These are phyloP conservation scores for Apamea monoglypha DNA, from an alignment of 2,888 invertebrate genomes.

Conservation along the genomic window DNA sequence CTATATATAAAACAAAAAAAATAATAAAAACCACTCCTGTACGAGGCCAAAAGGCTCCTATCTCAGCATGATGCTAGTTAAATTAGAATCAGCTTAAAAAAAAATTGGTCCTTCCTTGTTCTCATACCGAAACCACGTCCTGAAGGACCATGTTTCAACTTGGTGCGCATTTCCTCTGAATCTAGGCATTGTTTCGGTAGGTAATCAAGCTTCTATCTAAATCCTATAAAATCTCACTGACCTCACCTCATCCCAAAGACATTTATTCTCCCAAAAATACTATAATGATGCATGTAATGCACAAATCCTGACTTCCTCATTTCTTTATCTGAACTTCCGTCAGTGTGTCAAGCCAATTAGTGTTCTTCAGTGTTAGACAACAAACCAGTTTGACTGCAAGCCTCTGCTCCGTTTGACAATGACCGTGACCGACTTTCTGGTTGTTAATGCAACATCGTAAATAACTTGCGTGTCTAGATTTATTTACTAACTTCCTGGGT, in stretches of 20 bases:
- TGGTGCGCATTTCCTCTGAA: neutral
- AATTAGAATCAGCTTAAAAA: neutral
- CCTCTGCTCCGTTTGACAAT: conserved; percentile 47
- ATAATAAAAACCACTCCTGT: too few species aligned
- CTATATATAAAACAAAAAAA: too few species aligned
- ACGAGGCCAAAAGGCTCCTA: neutral
- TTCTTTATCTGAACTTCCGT: conserved; percentile 38
- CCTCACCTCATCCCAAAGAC: neutral
- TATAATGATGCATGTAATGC: conserved; percentile 12
- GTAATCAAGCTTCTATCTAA: neutral
- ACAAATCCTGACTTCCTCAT: conserved; percentile 33
- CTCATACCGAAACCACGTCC: neutral
- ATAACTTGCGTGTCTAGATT: conserved; percentile 14
- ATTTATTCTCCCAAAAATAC: conserved; percentile 12
- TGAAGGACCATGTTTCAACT: neutral
- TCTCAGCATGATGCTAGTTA: neutral
- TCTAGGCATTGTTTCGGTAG: neutral
- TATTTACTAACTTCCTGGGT: conserved; percentile 33
- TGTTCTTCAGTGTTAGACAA: conserved; percentile 11
- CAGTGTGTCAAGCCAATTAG: conserved; percentile 4
- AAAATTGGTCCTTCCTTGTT: neutral
- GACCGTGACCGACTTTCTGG: conserved; percentile 49
- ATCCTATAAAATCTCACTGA: neutral
- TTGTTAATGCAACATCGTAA: conserved; percentile 7
- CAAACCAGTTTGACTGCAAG: conserved; percentile 44